Evolutionary conservation across 2,113 vertebrate genomes (phyloP).

Genomic region (Corythornis madagascariensis): DNA sequence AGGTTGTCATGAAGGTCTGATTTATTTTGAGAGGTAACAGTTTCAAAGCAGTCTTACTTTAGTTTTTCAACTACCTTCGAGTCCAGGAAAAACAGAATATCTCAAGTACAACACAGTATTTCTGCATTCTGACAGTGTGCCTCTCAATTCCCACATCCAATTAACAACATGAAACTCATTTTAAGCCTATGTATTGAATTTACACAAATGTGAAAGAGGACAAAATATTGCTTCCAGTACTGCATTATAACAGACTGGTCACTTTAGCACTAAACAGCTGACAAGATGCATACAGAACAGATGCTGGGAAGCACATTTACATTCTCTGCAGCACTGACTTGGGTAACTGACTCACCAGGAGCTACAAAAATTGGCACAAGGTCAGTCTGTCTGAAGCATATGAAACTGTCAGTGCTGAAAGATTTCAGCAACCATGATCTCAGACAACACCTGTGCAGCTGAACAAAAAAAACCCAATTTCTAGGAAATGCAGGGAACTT

Average conservation of each 20-base stretch:
- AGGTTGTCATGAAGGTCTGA: neutral
- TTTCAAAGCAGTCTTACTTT: neutral
- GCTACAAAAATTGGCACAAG: neutral
- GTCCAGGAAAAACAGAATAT: neutral
- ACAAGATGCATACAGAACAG: conserved; percentile 32
- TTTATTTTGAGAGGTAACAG: neutral
- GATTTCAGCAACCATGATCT: neutral
- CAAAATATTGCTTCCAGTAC: neutral
- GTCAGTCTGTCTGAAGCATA: neutral
- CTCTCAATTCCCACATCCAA: neutral
- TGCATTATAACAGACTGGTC: neutral
- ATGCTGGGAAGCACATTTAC: conserved; percentile 12
- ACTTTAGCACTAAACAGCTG: neutral
- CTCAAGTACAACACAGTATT: neutral
- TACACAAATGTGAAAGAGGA: neutral
- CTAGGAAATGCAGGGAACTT: neutral
- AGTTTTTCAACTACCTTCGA: neutral
- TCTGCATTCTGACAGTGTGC: neutral
- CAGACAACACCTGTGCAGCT: neutral
- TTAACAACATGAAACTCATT: neutral
- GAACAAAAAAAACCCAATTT: neutral
- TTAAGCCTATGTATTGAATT: neutral
- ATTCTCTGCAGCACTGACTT: conserved; percentile 27
- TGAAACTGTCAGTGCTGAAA: conserved; percentile 13
- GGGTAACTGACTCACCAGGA: conserved; percentile 6